Percentiles rank a stretch among this genome's conserved stretches.
Evolutionary conservation across 2,113 vertebrate species (phyloP).

Genomic region (Ctenodactylus gundi): DNA sequence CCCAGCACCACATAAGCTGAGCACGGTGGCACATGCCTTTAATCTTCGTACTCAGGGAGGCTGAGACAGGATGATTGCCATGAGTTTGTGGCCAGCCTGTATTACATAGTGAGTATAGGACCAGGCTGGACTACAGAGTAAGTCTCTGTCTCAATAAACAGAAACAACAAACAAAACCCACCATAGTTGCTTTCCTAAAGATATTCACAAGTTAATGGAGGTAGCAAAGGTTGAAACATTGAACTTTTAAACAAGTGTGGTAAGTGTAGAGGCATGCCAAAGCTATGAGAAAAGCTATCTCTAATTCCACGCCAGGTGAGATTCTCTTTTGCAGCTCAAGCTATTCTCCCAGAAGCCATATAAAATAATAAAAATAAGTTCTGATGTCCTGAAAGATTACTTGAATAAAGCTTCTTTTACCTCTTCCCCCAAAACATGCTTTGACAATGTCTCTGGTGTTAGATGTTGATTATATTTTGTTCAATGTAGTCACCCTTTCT

Average conservation of each 20-base stretch:
- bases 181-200: background rate
- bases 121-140: no score
- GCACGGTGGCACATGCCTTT: no score
- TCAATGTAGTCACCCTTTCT: background rate
- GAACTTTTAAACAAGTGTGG: constrained; percentile 10
- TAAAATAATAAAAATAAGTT: background rate
- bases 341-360: background rate
- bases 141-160: no score
- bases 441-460: background rate
- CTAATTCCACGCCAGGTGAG: background rate
- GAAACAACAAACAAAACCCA: no score
- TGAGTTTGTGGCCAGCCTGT: no score
- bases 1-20: no score
- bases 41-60: no score
- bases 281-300: background rate
- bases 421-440: background rate
- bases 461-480: constrained; percentile 12
- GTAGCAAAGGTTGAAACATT: background rate
- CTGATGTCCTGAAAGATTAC: background rate
- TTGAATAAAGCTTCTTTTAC: background rate
- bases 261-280: background rate
- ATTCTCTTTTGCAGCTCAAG: background rate
- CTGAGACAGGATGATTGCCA: no score
- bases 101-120: no score
- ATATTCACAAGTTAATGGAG: background rate